Conservation (phyloP, 2,113 vertebrate species). For the Gambusia affinis region DNA sequence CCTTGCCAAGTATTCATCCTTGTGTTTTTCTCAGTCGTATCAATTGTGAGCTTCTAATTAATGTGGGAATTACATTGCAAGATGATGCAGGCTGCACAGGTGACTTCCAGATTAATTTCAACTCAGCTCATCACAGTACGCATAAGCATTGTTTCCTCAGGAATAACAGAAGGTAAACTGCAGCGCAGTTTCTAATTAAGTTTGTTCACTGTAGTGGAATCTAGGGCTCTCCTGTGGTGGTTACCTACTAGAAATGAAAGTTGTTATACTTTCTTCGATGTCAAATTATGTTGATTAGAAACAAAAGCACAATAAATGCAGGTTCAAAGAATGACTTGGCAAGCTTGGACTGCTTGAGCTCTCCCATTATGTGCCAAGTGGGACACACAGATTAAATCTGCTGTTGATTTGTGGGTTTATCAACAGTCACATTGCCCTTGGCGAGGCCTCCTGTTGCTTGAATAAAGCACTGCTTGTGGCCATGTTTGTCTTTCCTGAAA, state of each 20-base stretch:
- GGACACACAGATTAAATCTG: conserved; percentile 65
- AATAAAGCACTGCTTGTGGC: conserved; percentile 54
- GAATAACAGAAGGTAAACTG: conserved; percentile 21
- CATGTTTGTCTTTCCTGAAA: conserved; percentile 66
- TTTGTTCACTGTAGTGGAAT: conserved; percentile 45
- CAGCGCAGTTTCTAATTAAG: conserved; percentile 64
- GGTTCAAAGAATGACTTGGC: conserved; percentile 47
- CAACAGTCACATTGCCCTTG: conserved; percentile 70
- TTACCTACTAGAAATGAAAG: conserved; percentile 63
- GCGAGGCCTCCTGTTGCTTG: conserved; percentile 58
- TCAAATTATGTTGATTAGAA: conserved; percentile 41
- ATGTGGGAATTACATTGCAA: conserved; percentile 13
- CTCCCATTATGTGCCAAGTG: conserved; percentile 67
- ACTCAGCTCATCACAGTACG: not conserved
- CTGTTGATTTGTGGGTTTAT: conserved; percentile 71
- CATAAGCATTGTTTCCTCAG: conserved; percentile 36
- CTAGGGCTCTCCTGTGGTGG: conserved; percentile 46
- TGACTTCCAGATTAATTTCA: not conserved
- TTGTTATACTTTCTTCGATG: conserved; percentile 56
- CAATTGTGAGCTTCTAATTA: conserved; percentile 2
- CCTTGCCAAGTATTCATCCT: not conserved
- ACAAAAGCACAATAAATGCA: conserved; percentile 37
- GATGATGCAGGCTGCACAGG: conserved; percentile 5
- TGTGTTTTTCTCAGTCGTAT: conserved; percentile 1
- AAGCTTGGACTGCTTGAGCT: conserved; percentile 60